Percentiles rank a stretch among this genome's conserved stretches.
These are phyloP conservation scores for Temnothorax curvispinosus DNA, from an alignment of 1,140 invertebrate genomes.

Conservation along the genomic window DNA sequence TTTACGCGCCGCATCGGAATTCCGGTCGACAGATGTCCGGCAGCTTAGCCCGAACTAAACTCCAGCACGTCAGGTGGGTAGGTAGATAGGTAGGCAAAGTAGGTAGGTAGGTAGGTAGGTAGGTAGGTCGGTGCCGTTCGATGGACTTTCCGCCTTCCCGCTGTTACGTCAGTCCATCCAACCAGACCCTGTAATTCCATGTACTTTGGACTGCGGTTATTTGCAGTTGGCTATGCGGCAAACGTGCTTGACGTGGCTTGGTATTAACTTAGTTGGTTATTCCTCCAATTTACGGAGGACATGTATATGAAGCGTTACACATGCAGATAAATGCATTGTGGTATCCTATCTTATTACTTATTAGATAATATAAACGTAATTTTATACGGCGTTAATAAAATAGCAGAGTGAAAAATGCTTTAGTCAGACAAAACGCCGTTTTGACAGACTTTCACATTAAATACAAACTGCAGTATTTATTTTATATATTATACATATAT, in stretches of 20 bases:
- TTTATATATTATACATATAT: background rate
- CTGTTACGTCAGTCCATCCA: slow-evolving; percentile 48
- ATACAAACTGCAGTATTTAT: background rate
- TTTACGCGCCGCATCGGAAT: slow-evolving; percentile 54
- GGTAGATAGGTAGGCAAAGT: background rate
- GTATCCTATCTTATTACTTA: background rate
- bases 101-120: background rate
- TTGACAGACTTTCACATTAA: background rate
- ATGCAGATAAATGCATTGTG: background rate
- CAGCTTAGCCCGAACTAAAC: slow-evolving; percentile 47
- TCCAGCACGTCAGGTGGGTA: slow-evolving; percentile 27
- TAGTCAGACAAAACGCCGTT: background rate
- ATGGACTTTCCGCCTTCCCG: slow-evolving; percentile 58
- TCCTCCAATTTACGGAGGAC: slow-evolving; percentile 8
- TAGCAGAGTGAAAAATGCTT: background rate
- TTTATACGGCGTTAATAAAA: background rate
- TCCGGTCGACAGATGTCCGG: slow-evolving; percentile 57
- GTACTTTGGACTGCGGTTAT: slow-evolving; percentile 55
- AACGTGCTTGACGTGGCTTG: slow-evolving; percentile 42
- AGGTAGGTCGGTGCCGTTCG: slow-evolving; percentile 29
- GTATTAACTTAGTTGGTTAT: slow-evolving; percentile 46
- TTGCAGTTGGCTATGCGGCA: slow-evolving; percentile 31
- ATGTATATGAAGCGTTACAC: background rate
- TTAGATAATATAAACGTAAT: background rate
- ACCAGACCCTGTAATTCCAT: slow-evolving; percentile 55